phyloP scores from a whole-genome alignment of 2,113 vertebrate genomes.

The Oryzias woworae region DNA sequence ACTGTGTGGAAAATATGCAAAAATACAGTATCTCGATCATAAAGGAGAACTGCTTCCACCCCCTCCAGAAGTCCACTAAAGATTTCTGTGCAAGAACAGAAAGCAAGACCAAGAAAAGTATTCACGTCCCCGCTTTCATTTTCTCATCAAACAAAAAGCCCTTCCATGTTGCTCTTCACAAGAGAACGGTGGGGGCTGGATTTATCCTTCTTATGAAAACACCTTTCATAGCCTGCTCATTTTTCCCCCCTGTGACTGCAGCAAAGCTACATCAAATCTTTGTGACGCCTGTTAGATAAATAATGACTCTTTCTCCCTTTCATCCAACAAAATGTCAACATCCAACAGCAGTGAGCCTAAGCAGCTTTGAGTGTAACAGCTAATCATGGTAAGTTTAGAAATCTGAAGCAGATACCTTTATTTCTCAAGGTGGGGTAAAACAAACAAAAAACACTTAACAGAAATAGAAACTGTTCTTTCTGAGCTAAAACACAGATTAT shows the following conservation, averaged over 20 bases:
- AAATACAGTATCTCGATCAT: conserved; percentile 23
- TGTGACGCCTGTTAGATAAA: conserved; percentile 6
- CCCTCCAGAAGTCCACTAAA: conserved; percentile 12
- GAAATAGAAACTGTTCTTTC: neutral
- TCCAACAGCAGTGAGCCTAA: conserved; percentile 24
- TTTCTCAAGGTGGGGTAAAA: neutral
- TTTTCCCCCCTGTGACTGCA: conserved; percentile 6
- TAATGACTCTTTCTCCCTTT: conserved; percentile 18
- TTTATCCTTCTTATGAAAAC: conserved; percentile 44
- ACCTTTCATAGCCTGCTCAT: conserved; percentile 41
- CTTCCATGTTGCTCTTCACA: conserved; percentile 49
- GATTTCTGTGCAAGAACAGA: conserved; percentile 22
- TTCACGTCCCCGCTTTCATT: conserved; percentile 11
- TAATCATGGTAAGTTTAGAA: conserved; percentile 2
- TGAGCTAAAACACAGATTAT: too few species aligned
- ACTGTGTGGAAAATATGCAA: conserved; percentile 3
- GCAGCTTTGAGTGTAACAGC: conserved; percentile 17
- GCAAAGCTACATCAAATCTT: conserved; percentile 23
- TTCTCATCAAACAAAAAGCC: conserved; percentile 62
- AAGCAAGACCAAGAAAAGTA: conserved; percentile 12
- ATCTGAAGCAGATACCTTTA: conserved; percentile 1
- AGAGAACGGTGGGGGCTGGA: conserved; percentile 28
- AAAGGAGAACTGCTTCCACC: conserved; percentile 16
- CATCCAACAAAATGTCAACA: conserved; percentile 13
- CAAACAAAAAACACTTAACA: neutral